Evolutionary conservation across 1,140 invertebrate species (phyloP), one percentile per base, ranked within the genome.

Genomic region (Popillia japonica): DNA sequence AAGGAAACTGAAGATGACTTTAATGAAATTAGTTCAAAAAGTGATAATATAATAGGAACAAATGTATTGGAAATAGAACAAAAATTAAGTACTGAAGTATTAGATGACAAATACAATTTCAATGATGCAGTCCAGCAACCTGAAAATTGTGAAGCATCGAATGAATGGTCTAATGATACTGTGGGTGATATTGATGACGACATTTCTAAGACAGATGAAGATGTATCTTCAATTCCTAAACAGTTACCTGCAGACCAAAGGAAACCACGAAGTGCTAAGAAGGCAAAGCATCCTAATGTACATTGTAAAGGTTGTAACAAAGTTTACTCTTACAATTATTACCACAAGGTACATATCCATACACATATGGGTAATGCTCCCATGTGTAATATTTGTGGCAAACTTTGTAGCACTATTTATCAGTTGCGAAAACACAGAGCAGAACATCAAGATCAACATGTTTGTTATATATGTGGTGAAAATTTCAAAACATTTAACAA

Each of bases 401-500:
- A 55, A 7, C 14, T 55, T 17, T 55, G 48, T n/a, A 55, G 14
- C 14, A 55, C n/a, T 7, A 55, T 55, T 17, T 55, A 55, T 55
- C 48, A 55, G 17, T 55, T 55, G 17, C 11, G 48, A 4, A 55
- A 55, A 55, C 48, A 55, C 4, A 55, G 48, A 55, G 48, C 48
- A 3, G 48, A 55, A 2, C 48, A 55, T 17, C 48, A 55, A 55
- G 48, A 55, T 55, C 48, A n/a, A n/a, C 48, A 55, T 55, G 17
- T n/a, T 17, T 55, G 48, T n/a, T 55, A 55, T n/a, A 55, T 55
- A n/a, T 55, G 48, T 55, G 48, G 48, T 17, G 48, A 55, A n/a
- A 55, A 55, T 17, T 55, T 55, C 6, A 17, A 55, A 55, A 55
- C 48, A 0, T 55, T n/a, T 55, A 55, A 55, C 48, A 55, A 55